Base-by-base conservation (phyloP, 2,113 vertebrate species). In the Deroptyus accipitrinus region DNA sequence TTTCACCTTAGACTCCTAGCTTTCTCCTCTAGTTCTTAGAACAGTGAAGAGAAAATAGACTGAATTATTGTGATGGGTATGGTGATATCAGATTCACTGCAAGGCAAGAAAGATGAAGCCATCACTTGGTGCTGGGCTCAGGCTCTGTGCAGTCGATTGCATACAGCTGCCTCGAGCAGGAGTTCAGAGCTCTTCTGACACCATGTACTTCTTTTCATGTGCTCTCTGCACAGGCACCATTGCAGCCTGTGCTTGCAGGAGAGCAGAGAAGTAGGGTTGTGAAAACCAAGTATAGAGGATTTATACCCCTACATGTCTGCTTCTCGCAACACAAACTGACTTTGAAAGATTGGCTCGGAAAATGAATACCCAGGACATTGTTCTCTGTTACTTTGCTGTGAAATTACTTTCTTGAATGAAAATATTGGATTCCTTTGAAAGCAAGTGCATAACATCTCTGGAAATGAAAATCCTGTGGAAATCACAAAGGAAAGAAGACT, bases 351-450 rank as follows among this genome's bases (percentile, higher is more conserved):
- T 96, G 96, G 76, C 91, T 98, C 48, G 13, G 96, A 97, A 98
- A 98, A 97, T 97, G 96, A 97, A 98, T 97, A 97, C 94, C 89
- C 91, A 94, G 91, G 97, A 98, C 97, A 91, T 94, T 95, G 90
- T 94, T 98, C 91, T 96, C 89, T 97, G 96, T 96, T 97, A 92
- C 97, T 98, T 98, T 96, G 92, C 96, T 98, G 97, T 97, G 97
- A 98, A 98, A 98, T 98, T 98, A 98, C 97, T 98, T 98, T 97
- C 92, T 96, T 97, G 97, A 98, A 98, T 97, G 96, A 97, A 97
- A 97, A 98, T 98, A 97, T 93, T 98, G 98, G 98, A 98, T 98
- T 98, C 92, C 92, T 98, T 97, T 98, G 98, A 98, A 98, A 98
- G 95, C 83, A 95, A 98, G 95, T 94, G 97, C 96, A 95, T 97